phyloP scores from a whole-genome alignment of 2,113 vertebrate genomes.

The Oncorhynchus masou region DNA sequence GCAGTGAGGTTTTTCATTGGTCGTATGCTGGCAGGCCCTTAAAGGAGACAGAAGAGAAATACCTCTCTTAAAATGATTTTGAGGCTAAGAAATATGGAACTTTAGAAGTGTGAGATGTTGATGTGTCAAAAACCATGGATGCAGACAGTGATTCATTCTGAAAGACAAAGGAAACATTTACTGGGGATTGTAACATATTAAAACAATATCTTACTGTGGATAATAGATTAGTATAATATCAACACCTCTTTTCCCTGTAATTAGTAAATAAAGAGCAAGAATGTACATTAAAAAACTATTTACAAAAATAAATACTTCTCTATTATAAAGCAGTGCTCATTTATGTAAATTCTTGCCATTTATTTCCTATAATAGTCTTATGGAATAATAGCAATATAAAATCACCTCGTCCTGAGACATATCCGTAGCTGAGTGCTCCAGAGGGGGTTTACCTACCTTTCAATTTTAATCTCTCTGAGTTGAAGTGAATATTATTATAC shows the following conservation, averaged over 20 bases:
- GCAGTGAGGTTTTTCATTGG: constrained; percentile 99
- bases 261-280: not conserved
- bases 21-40: constrained; percentile 97
- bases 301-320: not conserved
- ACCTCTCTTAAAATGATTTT: constrained; percentile 75
- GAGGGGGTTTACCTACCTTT: constrained; percentile 11
- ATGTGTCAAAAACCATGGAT: constrained; percentile 52
- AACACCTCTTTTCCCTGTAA: no score
- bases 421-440: not conserved
- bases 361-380: no score
- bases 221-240: no score
- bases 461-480: constrained; percentile 19
- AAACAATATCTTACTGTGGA: not conserved
- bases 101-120: constrained; percentile 47
- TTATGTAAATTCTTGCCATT: no score
- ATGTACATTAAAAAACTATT: not conserved
- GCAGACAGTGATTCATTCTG: constrained; percentile 57
- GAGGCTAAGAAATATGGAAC: constrained; percentile 47
- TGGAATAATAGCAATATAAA: not conserved
- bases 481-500: constrained; percentile 28
- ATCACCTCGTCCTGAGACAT: not conserved
- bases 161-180: constrained; percentile 3
- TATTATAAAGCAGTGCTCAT: not conserved
- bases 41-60: constrained; percentile 72
- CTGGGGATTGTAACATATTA: not conserved